These are phyloP conservation scores for Drosophila gaucha DNA, from an alignment of 2,888 invertebrate genomes.

Conservation along the genomic window DNA sequence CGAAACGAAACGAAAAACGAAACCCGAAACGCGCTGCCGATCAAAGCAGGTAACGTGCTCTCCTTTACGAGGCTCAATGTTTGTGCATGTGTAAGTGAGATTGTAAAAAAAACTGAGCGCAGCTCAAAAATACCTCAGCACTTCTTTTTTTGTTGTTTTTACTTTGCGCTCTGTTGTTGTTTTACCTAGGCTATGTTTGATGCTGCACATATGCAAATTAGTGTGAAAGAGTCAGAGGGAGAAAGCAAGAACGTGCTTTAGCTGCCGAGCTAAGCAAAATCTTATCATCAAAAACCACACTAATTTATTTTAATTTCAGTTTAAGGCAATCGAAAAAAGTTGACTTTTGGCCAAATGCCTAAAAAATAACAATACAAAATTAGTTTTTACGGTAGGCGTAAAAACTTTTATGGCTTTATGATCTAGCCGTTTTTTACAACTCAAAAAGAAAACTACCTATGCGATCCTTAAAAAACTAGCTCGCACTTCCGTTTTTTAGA, in stretches of 20 bases:
- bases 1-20: conserved; percentile 30
- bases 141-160: conserved; percentile 30
- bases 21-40: conserved; percentile 40
- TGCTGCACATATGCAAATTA: conserved; percentile 65
- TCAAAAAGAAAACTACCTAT: conserved; percentile 45
- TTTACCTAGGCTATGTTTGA: conserved; percentile 59
- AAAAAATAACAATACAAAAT: conserved; percentile 18
- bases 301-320: conserved; percentile 7
- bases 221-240: conserved; percentile 40
- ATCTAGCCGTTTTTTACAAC: conserved; percentile 56
- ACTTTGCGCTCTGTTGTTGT: conserved; percentile 28
- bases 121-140: conserved; percentile 49
- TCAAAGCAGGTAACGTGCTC: conserved; percentile 52
- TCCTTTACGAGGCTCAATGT: conserved; percentile 34
- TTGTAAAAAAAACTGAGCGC: conserved; percentile 40
- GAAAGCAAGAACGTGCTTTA: background rate
- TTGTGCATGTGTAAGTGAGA: conserved; percentile 14
- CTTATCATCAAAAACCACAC: conserved; percentile 21
- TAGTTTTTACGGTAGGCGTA: conserved; percentile 33
- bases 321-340: conserved; percentile 11
- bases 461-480: conserved; percentile 54
- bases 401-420: conserved; percentile 66
- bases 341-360: conserved; percentile 52
- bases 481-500: conserved; percentile 67
- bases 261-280: conserved; percentile 9